Evolutionary conservation across 2,113 vertebrate genomes (phyloP).

Genomic region (sheep (Ovis aries)): ARS-UI_Ramb_v3.0 NC_056054.1:243475001-243475500

Average conservation of each 20-base stretch:
- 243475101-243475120: not conserved
- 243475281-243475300: not conserved
- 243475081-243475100: not conserved
- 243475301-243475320: accelerated
- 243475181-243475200: not conserved
- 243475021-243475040: not conserved
- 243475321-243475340: not conserved
- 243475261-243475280: not conserved
- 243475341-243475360: not conserved
- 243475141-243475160: not conserved
- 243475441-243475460: not conserved
- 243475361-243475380: not conserved
- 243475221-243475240: not conserved
- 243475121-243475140: not conserved
- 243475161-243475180: not conserved
- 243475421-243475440: not conserved
- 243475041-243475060: not conserved
- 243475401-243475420: not conserved
- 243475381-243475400: not conserved
- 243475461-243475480: not conserved
- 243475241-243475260: not conserved
- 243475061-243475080: not conserved
- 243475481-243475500: not conserved
- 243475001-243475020: not conserved
- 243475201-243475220: not conserved